A percentile compares a stretch with the other conserved stretches of the same genome.
Evolutionary conservation across 2,888 invertebrate genomes (phyloP).

Genomic region (Cotesia congregata): DNA sequence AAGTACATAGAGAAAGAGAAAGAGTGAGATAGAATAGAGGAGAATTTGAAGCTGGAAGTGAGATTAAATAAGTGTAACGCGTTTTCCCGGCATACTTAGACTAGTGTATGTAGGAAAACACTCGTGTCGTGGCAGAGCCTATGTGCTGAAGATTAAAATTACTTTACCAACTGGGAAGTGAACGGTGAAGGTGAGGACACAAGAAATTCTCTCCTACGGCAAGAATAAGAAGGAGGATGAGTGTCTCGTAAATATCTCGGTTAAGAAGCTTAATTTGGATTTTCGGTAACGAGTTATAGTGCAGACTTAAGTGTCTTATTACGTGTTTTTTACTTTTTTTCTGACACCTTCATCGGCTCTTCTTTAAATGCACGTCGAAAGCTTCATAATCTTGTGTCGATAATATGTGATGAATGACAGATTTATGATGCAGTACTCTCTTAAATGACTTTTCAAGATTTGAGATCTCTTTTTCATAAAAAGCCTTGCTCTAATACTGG

Average conservation of each 20-base stretch:
- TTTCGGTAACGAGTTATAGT: conserved; percentile 69
- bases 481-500: no score
- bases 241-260: conserved; percentile 68
- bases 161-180: conserved; percentile 63
- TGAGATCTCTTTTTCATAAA: not conserved
- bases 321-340: conserved; percentile 41
- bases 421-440: not conserved
- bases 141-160: conserved; percentile 68
- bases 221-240: conserved; percentile 43
- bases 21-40: conserved; percentile 52
- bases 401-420: not conserved
- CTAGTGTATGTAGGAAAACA: conserved; percentile 37
- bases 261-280: conserved; percentile 71
- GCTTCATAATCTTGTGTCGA: not conserved
- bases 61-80: conserved; percentile 30
- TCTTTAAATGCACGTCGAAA: not conserved
- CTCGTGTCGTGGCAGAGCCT: conserved; percentile 47
- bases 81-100: conserved; percentile 20
- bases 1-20: conserved; percentile 67
- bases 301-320: conserved; percentile 28
- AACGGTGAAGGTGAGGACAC: conserved; percentile 49
- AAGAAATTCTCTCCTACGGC: conserved; percentile 25
- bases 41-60: conserved; percentile 28
- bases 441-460: not conserved
- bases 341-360: conserved; percentile 31